These are phyloP conservation scores for Drosophila lowei DNA, from an alignment of 1,140 invertebrate species.

Conservation along the genomic window DNA sequence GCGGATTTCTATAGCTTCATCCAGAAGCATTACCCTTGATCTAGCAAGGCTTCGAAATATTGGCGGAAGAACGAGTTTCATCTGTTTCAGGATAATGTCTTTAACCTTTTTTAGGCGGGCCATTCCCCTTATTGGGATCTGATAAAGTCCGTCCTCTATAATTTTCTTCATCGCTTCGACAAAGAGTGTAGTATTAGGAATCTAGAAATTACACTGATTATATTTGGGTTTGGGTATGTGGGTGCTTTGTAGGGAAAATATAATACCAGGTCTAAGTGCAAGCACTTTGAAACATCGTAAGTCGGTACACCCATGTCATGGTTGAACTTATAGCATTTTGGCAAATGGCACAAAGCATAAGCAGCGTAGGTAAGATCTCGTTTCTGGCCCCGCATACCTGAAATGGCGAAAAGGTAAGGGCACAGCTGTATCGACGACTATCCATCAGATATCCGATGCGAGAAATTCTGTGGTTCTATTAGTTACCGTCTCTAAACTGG, in stretches of 20 bases:
- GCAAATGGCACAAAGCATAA: slow-evolving; percentile 22
- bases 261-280: slow-evolving; percentile 52
- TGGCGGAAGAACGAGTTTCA: neutral
- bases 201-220: neutral
- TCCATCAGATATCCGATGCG: no score
- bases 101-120: slow-evolving; percentile 13
- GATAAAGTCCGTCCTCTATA: neutral
- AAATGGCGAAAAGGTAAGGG: slow-evolving; percentile 35
- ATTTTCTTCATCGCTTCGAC: slow-evolving; percentile 28
- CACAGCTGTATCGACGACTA: no score
- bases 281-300: slow-evolving; percentile 82
- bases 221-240: no score
- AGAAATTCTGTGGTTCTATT: no score
- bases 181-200: slow-evolving; percentile 41
- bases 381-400: slow-evolving; percentile 88
- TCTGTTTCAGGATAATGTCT: neutral
- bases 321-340: slow-evolving; percentile 68
- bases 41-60: no score
- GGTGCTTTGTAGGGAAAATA: neutral
- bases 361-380: slow-evolving; percentile 83
- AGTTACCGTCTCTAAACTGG: slow-evolving; percentile 87
- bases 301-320: slow-evolving; percentile 86
- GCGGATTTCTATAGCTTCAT: no score
- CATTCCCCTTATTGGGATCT: slow-evolving; percentile 26
- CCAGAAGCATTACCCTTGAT: no score